Percentiles rank a stretch among this genome's conserved stretches.
These are phyloP conservation scores for Aphidoletes aphidimyza DNA, from an alignment of 2,888 invertebrate genomes.

Conservation along the genomic window DNA sequence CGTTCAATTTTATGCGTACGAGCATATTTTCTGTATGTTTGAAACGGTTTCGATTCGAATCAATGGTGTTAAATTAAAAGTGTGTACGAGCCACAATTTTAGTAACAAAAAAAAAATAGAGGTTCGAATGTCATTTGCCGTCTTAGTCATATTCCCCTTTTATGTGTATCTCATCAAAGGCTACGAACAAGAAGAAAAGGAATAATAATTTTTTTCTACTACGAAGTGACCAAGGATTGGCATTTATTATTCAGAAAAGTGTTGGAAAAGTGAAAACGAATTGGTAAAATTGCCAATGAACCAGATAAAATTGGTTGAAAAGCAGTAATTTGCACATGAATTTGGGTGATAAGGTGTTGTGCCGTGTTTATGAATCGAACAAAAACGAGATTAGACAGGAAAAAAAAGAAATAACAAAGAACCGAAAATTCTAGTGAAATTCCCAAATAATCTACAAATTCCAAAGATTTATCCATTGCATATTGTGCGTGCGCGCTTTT, in stretches of 20 bases:
- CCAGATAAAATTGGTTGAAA: too few relatives aligned
- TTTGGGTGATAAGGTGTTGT: background rate
- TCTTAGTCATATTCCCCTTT: constrained; percentile 44
- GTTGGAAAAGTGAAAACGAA: background rate
- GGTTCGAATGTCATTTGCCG: constrained; percentile 31
- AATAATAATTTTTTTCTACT: constrained; percentile 4
- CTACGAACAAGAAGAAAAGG: background rate
- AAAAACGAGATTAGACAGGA: background rate
- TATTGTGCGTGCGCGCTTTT: background rate
- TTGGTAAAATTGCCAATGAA: background rate
- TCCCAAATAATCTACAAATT: background rate
- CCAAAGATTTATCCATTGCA: too few relatives aligned
- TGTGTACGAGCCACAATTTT: constrained; percentile 40
- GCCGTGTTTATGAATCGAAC: constrained; percentile 13
- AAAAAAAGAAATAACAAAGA: constrained; percentile 15
- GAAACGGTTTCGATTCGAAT: background rate
- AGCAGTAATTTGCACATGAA: background rate
- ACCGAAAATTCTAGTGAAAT: background rate
- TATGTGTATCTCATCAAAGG: constrained; percentile 1
- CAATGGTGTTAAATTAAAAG: background rate
- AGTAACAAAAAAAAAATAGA: too few relatives aligned
- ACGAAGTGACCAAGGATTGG: background rate
- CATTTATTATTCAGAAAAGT: background rate
- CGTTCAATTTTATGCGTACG: background rate
- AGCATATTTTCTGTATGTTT: background rate